Evolutionary conservation across 2,888 invertebrate genomes (phyloP).

Genomic region (Machimus rusticus): DNA sequence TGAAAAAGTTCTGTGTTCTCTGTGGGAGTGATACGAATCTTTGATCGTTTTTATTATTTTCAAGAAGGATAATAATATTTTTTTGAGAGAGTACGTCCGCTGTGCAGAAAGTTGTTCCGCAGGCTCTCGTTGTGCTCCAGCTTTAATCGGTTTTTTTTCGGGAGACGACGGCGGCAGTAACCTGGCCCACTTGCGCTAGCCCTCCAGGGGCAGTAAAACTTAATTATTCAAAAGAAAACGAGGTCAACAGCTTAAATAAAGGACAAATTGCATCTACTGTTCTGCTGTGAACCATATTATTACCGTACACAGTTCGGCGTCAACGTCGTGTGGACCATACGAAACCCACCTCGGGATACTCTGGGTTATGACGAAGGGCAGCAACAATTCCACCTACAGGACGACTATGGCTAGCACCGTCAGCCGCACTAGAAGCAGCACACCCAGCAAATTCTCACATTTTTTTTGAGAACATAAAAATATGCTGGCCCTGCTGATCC

Average conservation of each 20-base stretch:
- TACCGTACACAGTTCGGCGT: not conserved
- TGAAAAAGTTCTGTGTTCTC: not conserved
- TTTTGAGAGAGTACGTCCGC: not conserved
- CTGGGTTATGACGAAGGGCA: not conserved
- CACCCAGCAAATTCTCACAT: not conserved
- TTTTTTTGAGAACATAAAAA: not conserved
- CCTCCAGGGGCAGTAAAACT: not conserved
- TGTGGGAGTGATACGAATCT: not conserved
- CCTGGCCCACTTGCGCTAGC: not conserved
- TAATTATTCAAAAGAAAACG: slow-evolving; percentile 10
- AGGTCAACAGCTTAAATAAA: not conserved
- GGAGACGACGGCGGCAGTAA: not conserved
- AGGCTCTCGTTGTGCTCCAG: not conserved
- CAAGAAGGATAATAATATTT: not conserved
- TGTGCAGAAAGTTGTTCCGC: not conserved
- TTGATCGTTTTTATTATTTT: not conserved
- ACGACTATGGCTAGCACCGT: not conserved
- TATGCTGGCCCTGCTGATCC: slow-evolving; percentile 2
- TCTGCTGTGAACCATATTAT: not conserved
- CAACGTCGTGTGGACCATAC: not conserved
- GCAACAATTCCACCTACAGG: not conserved
- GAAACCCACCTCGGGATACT: not conserved
- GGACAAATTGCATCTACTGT: slow-evolving; percentile 19
- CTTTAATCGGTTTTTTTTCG: not conserved
- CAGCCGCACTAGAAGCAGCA: not conserved